A percentile compares a stretch with the other conserved stretches of the same genome.
Evolutionary conservation across 2,888 invertebrate species (phyloP).

Genomic region (Imbricaverruca yamaguchii): DNA sequence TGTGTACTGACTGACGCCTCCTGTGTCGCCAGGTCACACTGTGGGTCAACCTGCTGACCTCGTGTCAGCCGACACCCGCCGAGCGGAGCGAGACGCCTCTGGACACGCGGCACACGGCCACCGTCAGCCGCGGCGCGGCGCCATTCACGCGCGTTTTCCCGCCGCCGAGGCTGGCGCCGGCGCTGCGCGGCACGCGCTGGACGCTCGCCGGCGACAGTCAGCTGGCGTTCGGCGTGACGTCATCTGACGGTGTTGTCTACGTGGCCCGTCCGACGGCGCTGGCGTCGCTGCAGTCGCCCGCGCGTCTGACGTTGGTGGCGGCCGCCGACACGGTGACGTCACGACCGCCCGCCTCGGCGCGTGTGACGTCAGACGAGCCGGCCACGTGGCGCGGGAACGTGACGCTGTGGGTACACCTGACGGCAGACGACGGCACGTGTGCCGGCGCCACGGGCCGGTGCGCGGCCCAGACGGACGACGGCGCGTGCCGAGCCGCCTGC

Average conservation of each 20-base stretch:
- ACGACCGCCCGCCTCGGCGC: background rate
- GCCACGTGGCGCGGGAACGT: background rate
- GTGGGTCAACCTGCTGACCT: slow-evolving; percentile 1
- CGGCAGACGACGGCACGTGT: background rate
- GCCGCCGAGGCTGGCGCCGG: background rate
- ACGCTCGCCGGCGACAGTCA: background rate
- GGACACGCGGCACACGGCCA: background rate
- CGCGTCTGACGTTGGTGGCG: background rate
- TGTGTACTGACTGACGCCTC: background rate
- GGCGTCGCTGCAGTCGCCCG: no score
- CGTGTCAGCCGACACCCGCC: background rate
- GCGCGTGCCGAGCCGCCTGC: background rate
- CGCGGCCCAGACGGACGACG: background rate
- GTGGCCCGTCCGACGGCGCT: background rate
- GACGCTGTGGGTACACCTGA: background rate
- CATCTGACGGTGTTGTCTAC: background rate
- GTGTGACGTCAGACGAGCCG: no score
- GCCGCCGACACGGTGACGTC: background rate
- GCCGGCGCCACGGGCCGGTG: background rate
- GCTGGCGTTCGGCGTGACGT: background rate
- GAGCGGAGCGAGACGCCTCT: no score
- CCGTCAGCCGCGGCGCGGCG: background rate
- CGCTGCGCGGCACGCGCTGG: background rate
- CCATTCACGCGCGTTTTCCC: background rate
- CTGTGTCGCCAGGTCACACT: background rate